These are phyloP conservation scores for Apostichopus parvimensis DNA, from an alignment of 35 echinoderm and acorn worm genomes.

Conservation along the genomic window DNA sequence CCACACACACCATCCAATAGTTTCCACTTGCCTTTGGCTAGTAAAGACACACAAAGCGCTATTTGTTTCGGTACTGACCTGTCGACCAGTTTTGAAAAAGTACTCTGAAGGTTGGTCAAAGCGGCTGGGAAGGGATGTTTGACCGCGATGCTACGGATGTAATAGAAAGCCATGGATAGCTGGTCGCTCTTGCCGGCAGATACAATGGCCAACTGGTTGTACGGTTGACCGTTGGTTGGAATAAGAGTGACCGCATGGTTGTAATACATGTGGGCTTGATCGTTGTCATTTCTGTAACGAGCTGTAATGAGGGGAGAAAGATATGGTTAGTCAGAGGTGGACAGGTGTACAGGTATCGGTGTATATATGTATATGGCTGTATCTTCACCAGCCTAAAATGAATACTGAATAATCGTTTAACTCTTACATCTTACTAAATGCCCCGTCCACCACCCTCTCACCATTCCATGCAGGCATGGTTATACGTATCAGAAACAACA, in stretches of 20 bases:
- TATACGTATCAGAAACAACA: too few relatives aligned
- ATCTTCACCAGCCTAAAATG: too few relatives aligned
- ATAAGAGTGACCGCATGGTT: constrained; percentile 93
- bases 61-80: constrained; percentile 56
- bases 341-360: too few relatives aligned
- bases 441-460: too few relatives aligned
- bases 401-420: too few relatives aligned
- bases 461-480: too few relatives aligned
- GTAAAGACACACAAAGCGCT: too few relatives aligned
- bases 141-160: constrained; percentile 96
- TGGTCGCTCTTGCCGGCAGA: constrained; percentile 92
- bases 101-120: constrained; percentile 95
- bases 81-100: constrained; percentile 97
- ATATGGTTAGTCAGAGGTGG: too few relatives aligned
- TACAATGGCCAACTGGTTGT: constrained; percentile 98
- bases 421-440: too few relatives aligned
- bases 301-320: constrained; percentile 27
- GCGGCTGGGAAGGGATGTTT: constrained; percentile 98
- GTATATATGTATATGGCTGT: too few relatives aligned
- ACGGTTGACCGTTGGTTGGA: constrained; percentile 94
- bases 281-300: constrained; percentile 91
- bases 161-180: constrained; percentile 96
- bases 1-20: too few relatives aligned
- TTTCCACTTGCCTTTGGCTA: too few relatives aligned
- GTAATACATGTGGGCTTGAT: constrained; percentile 95